Evolutionary conservation across 2,888 invertebrate species (phyloP).

Genomic region (Diaphora mendica): DNA sequence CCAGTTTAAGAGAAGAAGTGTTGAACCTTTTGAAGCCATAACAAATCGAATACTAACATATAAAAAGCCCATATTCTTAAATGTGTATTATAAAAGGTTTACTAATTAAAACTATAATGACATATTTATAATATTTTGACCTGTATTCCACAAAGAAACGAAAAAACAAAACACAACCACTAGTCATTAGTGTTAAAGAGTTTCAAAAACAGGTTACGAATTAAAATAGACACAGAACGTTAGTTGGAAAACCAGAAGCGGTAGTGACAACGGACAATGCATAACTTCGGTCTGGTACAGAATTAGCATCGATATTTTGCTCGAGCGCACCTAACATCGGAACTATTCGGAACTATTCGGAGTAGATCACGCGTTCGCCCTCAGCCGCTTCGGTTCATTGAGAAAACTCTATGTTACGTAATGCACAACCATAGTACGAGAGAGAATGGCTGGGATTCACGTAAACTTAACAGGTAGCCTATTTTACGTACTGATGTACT

Average conservation of each 20-base stretch:
- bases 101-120: neutral
- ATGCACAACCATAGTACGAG: conserved; percentile 19
- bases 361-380: conserved; percentile 64
- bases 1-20: too few species aligned
- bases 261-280: conserved; percentile 78
- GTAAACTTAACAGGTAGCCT: neutral
- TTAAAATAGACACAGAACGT: conserved; percentile 63
- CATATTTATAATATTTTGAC: neutral
- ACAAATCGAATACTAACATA: too few species aligned
- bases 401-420: conserved; percentile 57
- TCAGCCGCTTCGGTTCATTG: conserved; percentile 58
- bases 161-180: conserved; percentile 24
- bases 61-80: too few species aligned
- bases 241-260: conserved; percentile 74
- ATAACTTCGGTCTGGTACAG: conserved; percentile 76
- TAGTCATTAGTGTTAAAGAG: conserved; percentile 44
- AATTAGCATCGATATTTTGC: conserved; percentile 80
- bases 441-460: neutral
- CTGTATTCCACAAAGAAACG: neutral
- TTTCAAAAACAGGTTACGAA: conserved; percentile 62
- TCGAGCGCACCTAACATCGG: conserved; percentile 47
- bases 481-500: neutral
- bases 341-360: conserved; percentile 55
- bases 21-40: too few species aligned
- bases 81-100: neutral